phyloP scores from a whole-genome alignment of 2,888 invertebrate species.

The Holacanthella duospinosa region DNA sequence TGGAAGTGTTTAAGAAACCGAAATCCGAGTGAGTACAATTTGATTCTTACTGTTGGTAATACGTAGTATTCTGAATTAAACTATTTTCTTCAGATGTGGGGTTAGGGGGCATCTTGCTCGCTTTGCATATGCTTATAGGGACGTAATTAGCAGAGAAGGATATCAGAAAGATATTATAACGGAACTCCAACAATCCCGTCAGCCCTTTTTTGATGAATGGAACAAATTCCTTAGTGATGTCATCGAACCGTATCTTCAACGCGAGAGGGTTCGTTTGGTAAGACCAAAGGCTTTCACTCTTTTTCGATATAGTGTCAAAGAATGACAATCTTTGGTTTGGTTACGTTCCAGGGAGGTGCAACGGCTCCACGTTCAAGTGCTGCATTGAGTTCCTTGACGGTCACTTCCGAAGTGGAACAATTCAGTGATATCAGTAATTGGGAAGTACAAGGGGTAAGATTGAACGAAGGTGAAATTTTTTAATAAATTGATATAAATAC shows the following conservation, averaged over 20 bases:
- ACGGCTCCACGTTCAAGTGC: slow-evolving; percentile 17
- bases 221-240: slow-evolving; percentile 7
- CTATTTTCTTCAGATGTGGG: slow-evolving; percentile 15
- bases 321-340: no score
- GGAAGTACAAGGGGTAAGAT: slow-evolving; percentile 3
- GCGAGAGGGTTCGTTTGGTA: slow-evolving; percentile 17
- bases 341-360: slow-evolving; percentile 23
- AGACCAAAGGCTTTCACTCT: no score
- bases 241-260: slow-evolving; percentile 10
- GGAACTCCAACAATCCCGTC: slow-evolving; percentile 8
- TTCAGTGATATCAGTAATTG: not conserved
- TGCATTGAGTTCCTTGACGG: not conserved
- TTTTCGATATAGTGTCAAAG: not conserved
- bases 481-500: no score
- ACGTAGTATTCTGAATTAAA: not conserved
- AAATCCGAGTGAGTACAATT: slow-evolving; percentile 18
- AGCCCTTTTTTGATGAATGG: slow-evolving; percentile 8
- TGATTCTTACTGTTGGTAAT: slow-evolving; percentile 6
- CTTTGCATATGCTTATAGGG: slow-evolving; percentile 16
- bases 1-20: slow-evolving; percentile 20
- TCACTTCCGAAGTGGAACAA: not conserved
- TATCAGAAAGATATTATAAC: slow-evolving; percentile 13
- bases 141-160: slow-evolving; percentile 13
- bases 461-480: no score
- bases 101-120: slow-evolving; percentile 26